Base-by-base conservation (phyloP, 2,797 vertebrate species). In the Clarias platycephalus region DNA sequence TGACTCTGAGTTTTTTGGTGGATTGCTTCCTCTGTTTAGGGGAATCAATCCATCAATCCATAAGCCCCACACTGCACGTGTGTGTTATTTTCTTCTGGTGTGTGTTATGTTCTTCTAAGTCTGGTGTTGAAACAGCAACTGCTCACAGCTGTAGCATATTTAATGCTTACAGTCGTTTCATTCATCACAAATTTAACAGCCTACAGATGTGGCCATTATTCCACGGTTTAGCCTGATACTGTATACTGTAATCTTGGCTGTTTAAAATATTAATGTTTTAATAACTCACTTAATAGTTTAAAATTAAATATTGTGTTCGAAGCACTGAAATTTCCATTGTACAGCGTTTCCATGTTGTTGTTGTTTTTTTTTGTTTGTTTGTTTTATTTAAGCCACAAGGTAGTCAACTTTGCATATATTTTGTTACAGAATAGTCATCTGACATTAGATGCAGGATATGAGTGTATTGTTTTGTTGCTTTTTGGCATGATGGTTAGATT, bases 181-280 rank as follows among this genome's bases (percentile, higher is more conserved):
- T 40, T n/a, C 13, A 63, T 79, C 24, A 44, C 7, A 44, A 44
- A 12, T 78, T 78, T 40, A 31, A 34, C 20, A 26, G 76, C 5
- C 31, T n/a, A 62, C 76, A 78, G 76, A 79, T 79, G 76, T 79
- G 76, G 13, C 31, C 16, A 18, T 6, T 77, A 60, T 60, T 60
- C 24, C 16, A 15, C 24, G 26, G 76, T 34, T 76, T 57, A 57
- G 18, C 28, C 8, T 58, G 9, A 49, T 49, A 2, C 8, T 9
- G 40, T 9, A 49, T 49, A 49, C 3, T 68, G 3, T 40, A 40
- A 20, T 70, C 4, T 5, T 70, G 20, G 67, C 34, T 34, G 74
- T 63, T 44, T 63, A n/a, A 40, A 44, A 40, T 5, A 63, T 62
- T 26, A 62, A 44, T 16, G 22, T 5, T 78, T 78, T n/a, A n/a